A percentile compares a stretch with the other conserved stretches of the same genome.
Evolutionary conservation across 2,113 vertebrate genomes (phyloP).

Genomic region (Gobio gobio): DNA sequence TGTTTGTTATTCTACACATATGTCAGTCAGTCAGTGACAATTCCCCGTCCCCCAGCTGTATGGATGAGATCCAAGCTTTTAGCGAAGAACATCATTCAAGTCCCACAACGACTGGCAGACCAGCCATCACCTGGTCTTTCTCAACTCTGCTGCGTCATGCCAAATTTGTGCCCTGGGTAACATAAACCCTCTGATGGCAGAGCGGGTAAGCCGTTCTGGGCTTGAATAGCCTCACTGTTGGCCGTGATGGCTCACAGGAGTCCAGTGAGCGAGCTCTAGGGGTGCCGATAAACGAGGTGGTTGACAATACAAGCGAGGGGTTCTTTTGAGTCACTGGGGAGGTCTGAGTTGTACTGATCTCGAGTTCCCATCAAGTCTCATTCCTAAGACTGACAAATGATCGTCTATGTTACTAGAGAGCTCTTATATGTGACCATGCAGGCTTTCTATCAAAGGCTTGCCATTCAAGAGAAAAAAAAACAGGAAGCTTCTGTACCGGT

Average conservation of each 20-base stretch:
- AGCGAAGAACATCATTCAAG: conserved; percentile 27
- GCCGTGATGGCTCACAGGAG: conserved; percentile 12
- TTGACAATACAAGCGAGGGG: conserved; percentile 7
- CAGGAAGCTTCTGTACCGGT: conserved; percentile 13
- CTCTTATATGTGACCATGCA: conserved; percentile 81
- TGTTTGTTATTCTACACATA: conserved; percentile 23
- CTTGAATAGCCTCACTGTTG: conserved; percentile 36
- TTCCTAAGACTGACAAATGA: conserved; percentile 88
- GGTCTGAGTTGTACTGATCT: conserved; percentile 20
- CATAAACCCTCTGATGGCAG: conserved; percentile 66
- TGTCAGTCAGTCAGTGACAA: conserved; percentile 11
- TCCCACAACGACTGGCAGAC: conserved; percentile 21
- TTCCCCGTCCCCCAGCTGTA: conserved; percentile 15
- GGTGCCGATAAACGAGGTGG: not conserved
- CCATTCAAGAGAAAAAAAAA: conserved; percentile 74
- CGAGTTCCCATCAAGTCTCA: conserved; percentile 70
- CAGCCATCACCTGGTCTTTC: conserved; percentile 33
- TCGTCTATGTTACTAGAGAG: conserved; percentile 81
- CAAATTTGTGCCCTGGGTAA: conserved; percentile 64
- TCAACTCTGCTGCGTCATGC: conserved; percentile 30
- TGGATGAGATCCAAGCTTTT: conserved; percentile 38
- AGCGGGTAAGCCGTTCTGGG: conserved; percentile 13
- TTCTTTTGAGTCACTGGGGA: not conserved
- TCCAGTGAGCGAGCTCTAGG: not conserved
- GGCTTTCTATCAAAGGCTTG: conserved; percentile 66